Evolutionary conservation across 1,140 invertebrate genomes (phyloP).

Genomic region (Colletes latitarsis): DNA sequence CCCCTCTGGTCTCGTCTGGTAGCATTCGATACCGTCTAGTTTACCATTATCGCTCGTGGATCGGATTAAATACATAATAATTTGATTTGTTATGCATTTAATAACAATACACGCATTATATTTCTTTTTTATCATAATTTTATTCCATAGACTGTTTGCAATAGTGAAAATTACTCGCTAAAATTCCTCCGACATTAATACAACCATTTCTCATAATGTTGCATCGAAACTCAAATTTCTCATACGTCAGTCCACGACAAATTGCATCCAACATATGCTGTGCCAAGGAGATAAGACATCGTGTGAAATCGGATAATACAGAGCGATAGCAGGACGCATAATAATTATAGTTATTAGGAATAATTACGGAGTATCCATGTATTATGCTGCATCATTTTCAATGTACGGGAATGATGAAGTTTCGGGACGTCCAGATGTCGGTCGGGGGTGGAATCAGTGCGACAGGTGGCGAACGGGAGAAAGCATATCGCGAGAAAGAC

Average conservation of each 20-base stretch:
- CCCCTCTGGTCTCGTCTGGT: slow-evolving; percentile 20
- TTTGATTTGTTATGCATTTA: background rate
- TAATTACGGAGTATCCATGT: slow-evolving; percentile 50
- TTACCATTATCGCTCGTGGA: slow-evolving; percentile 6
- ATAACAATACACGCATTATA: background rate
- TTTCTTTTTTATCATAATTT: too few species aligned
- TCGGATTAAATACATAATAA: slow-evolving; percentile 11
- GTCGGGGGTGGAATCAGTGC: slow-evolving; percentile 38
- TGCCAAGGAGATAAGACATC: slow-evolving; percentile 16
- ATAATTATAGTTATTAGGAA: slow-evolving; percentile 55
- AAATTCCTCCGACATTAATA: too few species aligned
- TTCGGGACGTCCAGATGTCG: slow-evolving; percentile 33
- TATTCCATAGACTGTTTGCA: too few species aligned
- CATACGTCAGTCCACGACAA: background rate
- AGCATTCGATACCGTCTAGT: slow-evolving; percentile 3
- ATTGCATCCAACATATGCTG: slow-evolving; percentile 37
- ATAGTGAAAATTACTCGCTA: too few species aligned
- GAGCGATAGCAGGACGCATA: slow-evolving; percentile 7
- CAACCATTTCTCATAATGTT: too few species aligned
- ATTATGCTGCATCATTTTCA: background rate
- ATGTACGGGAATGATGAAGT: background rate
- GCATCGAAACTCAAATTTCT: background rate
- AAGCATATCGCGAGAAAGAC: background rate
- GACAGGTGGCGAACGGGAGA: slow-evolving; percentile 39
- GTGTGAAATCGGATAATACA: slow-evolving; percentile 40